Conservation (phyloP, 2,888 invertebrate genomes). For the Seira ritae region DNA sequence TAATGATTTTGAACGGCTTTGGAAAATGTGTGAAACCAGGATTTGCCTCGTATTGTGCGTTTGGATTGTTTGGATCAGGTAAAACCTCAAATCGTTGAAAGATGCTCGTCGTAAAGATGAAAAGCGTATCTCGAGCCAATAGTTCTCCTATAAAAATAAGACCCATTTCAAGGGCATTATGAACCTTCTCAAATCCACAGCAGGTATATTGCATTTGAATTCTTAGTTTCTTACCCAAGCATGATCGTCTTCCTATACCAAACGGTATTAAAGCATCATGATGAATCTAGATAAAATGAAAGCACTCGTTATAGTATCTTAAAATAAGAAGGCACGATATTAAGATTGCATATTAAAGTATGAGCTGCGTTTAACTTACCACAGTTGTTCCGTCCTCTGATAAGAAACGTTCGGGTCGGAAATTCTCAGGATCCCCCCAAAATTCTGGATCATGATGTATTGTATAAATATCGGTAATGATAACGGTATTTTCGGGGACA, state of each 20-base stretch:
- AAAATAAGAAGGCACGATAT: no score
- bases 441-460: conserved; percentile 61
- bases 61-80: conserved; percentile 56
- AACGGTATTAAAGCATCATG: conserved; percentile 69
- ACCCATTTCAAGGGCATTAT: no score
- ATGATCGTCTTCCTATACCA: conserved; percentile 59
- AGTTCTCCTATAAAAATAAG: no score
- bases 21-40: conserved; percentile 29
- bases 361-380: no score
- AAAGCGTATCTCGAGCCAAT: conserved; percentile 65
- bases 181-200: no score
- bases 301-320: no score
- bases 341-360: no score
- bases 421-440: conserved; percentile 71
- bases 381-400: conserved; percentile 26
- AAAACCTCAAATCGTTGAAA: conserved; percentile 65
- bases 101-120: conserved; percentile 64
- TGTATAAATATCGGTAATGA: conserved; percentile 62
- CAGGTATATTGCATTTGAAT: no score
- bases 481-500: conserved; percentile 36
- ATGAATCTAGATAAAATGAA: conserved; percentile 21
- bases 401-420: conserved; percentile 70
- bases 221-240: conserved; percentile 49
- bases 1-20: conserved; percentile 33
- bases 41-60: conserved; percentile 40